These are phyloP conservation scores for Psococerastis gibbosa DNA, from an alignment of 2,888 invertebrate genomes.

Conservation along the genomic window DNA sequence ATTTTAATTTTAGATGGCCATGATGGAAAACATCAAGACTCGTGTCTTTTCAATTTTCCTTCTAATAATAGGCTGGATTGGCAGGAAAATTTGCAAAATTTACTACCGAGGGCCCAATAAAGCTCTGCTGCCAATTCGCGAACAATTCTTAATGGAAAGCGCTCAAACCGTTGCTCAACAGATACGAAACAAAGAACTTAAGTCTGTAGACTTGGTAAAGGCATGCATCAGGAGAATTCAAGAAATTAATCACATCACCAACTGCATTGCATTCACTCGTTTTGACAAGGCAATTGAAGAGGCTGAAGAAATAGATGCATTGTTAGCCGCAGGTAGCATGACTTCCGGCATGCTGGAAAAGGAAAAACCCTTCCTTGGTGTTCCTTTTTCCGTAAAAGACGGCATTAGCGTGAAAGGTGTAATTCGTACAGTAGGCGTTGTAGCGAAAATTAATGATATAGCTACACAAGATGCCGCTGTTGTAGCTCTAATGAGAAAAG, in stretches of 20 bases:
- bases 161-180: background rate
- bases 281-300: slow-evolving; percentile 63
- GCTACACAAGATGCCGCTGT: slow-evolving; percentile 41
- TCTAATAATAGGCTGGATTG: too few relatives aligned
- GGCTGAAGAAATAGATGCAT: slow-evolving; percentile 53
- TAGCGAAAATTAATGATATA: background rate
- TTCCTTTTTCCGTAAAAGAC: slow-evolving; percentile 84
- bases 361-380: slow-evolving; percentile 68
- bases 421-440: background rate
- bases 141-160: background rate
- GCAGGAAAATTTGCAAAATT: too few relatives aligned
- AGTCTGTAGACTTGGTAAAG: slow-evolving; percentile 51
- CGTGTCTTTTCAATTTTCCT: too few relatives aligned
- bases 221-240: slow-evolving; percentile 62
- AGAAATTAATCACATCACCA: slow-evolving; percentile 65
- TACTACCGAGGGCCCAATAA: background rate
- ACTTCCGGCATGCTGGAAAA: slow-evolving; percentile 39
- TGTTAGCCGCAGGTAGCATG: slow-evolving; percentile 39
- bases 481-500: slow-evolving; percentile 38
- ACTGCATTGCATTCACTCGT: slow-evolving; percentile 65
- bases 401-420: slow-evolving; percentile 55
- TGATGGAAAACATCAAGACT: too few relatives aligned
- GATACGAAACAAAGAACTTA: slow-evolving; percentile 31
- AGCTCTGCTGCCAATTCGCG: background rate
- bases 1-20: too few relatives aligned